phyloP scores from a whole-genome alignment of 1,140 invertebrate species.

The Neocloeon triangulifer region DNA sequence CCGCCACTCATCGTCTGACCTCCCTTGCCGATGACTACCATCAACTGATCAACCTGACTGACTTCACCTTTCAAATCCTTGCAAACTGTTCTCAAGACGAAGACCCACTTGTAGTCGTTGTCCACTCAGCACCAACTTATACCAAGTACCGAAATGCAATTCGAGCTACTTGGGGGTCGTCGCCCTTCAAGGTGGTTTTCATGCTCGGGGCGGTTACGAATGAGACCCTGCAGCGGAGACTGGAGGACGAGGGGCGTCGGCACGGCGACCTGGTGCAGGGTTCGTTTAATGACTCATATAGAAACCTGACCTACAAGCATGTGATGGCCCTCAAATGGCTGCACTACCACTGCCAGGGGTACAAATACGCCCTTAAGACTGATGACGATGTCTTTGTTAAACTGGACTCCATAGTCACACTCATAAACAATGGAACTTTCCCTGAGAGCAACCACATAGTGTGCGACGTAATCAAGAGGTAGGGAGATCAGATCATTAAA shows the following conservation, averaged over 20 bases:
- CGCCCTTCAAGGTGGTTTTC: constrained; percentile 32
- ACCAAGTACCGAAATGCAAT: constrained; percentile 31
- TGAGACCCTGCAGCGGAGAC: constrained; percentile 15
- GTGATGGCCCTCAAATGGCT: constrained; percentile 63
- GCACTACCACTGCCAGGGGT: constrained; percentile 32
- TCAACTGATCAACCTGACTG: constrained; percentile 27
- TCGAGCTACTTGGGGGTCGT: constrained; percentile 39
- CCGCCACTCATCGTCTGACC: too few species aligned
- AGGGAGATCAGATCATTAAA: too few species aligned
- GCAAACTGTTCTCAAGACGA: constrained; percentile 25
- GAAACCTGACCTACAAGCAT: constrained; percentile 73
- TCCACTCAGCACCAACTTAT: constrained; percentile 43
- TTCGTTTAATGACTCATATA: constrained; percentile 52
- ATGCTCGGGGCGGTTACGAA: constrained; percentile 34
- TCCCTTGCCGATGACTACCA: constrained; percentile 19
- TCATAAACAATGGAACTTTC: constrained; percentile 29
- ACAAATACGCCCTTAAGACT: constrained; percentile 49
- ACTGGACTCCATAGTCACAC: constrained; percentile 32
- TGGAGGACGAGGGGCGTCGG: constrained; percentile 31
- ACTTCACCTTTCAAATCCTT: constrained; percentile 29
- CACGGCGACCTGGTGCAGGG: constrained; percentile 56
- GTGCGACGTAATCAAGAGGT: too few species aligned
- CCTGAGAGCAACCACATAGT: constrained; percentile 21
- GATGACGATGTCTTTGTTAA: constrained; percentile 65
- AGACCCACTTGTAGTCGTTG: constrained; percentile 29